phyloP scores from a whole-genome alignment of 1,140 invertebrate genomes.

The Lethocerus indicus region DNA sequence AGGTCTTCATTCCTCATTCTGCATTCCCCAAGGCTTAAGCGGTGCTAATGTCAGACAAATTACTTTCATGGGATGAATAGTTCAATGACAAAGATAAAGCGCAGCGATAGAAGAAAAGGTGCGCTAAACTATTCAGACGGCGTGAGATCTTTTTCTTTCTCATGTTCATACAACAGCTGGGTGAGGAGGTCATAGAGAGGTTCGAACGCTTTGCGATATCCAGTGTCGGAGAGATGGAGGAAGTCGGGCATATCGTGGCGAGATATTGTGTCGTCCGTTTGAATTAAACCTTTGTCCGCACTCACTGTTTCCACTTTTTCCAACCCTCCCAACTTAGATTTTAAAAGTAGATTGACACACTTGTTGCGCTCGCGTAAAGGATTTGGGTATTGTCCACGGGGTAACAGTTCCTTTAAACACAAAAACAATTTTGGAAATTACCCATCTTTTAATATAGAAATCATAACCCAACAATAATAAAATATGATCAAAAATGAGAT shows the following conservation, averaged over 20 bases:
- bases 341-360: slow-evolving; percentile 53
- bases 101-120: too few species aligned
- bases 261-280: slow-evolving; percentile 59
- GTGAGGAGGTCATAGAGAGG: slow-evolving; percentile 57
- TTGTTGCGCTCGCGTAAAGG: slow-evolving; percentile 52
- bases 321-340: slow-evolving; percentile 36
- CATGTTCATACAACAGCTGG: slow-evolving; percentile 55
- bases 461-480: neutral
- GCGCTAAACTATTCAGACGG: slow-evolving; percentile 39
- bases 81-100: too few species aligned
- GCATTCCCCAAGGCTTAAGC: too few species aligned
- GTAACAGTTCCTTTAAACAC: slow-evolving; percentile 53
- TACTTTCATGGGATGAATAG: too few species aligned
- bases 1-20: too few species aligned
- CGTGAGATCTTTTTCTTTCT: slow-evolving; percentile 49
- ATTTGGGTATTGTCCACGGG: slow-evolving; percentile 70
- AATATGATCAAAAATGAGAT: slow-evolving; percentile 2
- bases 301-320: slow-evolving; percentile 47
- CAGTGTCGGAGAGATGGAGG: slow-evolving; percentile 63
- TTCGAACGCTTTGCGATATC: slow-evolving; percentile 68
- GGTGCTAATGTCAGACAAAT: too few species aligned
- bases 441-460: neutral
- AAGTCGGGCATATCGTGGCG: slow-evolving; percentile 82
- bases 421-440: slow-evolving; percentile 1
- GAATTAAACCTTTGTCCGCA: slow-evolving; percentile 58